These are phyloP conservation scores for Lophius piscatorius DNA, from an alignment of 2,113 vertebrate species.

Conservation along the genomic window DNA sequence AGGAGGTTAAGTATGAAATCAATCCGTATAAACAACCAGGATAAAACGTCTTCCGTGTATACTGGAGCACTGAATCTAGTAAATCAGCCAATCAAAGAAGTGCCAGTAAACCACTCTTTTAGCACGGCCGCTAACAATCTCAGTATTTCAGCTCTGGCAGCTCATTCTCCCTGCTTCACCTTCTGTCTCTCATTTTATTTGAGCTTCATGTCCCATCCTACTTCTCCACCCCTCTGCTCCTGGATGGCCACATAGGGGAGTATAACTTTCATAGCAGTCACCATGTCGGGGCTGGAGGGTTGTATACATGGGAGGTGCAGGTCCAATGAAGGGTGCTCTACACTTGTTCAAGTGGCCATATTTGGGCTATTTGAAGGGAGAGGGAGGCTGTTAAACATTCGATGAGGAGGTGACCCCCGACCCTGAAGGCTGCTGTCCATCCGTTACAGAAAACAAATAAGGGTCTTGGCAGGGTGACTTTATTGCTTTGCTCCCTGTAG, in stretches of 20 bases:
- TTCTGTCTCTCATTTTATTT: constrained; percentile 58
- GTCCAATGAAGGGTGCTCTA: constrained; percentile 59
- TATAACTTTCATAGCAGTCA: constrained; percentile 34
- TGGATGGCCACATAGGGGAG: constrained; percentile 53
- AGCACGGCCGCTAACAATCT: constrained; percentile 67
- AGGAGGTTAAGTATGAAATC: constrained; percentile 78
- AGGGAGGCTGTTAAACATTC: constrained; percentile 73
- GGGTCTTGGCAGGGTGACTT: constrained; percentile 10
- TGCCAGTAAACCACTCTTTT: constrained; percentile 60
- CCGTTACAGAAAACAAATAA: constrained; percentile 63
- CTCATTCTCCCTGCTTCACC: constrained; percentile 57
- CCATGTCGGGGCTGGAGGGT: constrained; percentile 28
- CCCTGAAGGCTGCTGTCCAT: constrained; percentile 54
- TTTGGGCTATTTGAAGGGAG: constrained; percentile 69
- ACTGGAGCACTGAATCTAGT: constrained; percentile 56
- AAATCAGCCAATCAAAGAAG: constrained; percentile 73
- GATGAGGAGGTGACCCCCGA: constrained; percentile 70
- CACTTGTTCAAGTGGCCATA: constrained; percentile 76
- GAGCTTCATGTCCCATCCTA: constrained; percentile 27
- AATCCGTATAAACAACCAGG: constrained; percentile 75
- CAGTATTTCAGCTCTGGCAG: constrained; percentile 62
- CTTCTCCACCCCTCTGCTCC: constrained; percentile 56
- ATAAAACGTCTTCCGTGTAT: constrained; percentile 59
- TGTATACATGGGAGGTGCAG: constrained; percentile 56
- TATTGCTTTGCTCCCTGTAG: neutral